Percentiles rank a stretch among this genome's conserved stretches.
These are phyloP conservation scores for Lasius platythorax DNA, from an alignment of 2,888 invertebrate genomes.

Conservation along the genomic window DNA sequence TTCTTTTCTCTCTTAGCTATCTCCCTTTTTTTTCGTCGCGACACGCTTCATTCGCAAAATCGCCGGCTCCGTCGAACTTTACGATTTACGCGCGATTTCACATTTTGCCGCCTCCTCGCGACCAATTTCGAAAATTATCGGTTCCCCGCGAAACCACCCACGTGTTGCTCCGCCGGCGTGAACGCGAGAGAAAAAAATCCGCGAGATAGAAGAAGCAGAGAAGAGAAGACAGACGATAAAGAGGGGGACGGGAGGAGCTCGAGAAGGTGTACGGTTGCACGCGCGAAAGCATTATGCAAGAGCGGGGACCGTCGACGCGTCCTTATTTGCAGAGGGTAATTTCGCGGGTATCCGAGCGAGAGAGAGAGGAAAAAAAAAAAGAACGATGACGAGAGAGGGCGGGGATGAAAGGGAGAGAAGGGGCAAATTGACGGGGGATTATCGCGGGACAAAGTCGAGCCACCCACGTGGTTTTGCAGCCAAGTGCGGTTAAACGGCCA, in stretches of 20 bases:
- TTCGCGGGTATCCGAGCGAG: conserved; percentile 35
- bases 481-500: conserved; percentile 47
- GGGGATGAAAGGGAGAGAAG: not conserved
- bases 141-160: conserved; percentile 59
- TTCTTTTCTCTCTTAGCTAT: not conserved
- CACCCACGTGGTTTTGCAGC: conserved; percentile 63
- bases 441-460: conserved; percentile 58
- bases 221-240: not conserved
- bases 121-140: conserved; percentile 63
- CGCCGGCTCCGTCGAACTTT: not conserved
- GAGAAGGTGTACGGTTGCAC: conserved; percentile 37
- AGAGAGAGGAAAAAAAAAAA: conserved; percentile 31
- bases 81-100: conserved; percentile 47
- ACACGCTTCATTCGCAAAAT: conserved; percentile 27
- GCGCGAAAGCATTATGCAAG: conserved; percentile 24
- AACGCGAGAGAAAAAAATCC: conserved; percentile 18
- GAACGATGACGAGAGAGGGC: not conserved
- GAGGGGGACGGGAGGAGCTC: not conserved
- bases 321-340: conserved; percentile 58
- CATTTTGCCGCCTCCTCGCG: conserved; percentile 50
- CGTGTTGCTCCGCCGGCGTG: conserved; percentile 37
- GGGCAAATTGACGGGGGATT: conserved; percentile 44
- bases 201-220: conserved; percentile 26
- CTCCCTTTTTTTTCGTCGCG: conserved; percentile 7
- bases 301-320: conserved; percentile 23